Conservation (phyloP, 2,888 invertebrate species). For the Sphaerophoria rueppellii region DNA sequence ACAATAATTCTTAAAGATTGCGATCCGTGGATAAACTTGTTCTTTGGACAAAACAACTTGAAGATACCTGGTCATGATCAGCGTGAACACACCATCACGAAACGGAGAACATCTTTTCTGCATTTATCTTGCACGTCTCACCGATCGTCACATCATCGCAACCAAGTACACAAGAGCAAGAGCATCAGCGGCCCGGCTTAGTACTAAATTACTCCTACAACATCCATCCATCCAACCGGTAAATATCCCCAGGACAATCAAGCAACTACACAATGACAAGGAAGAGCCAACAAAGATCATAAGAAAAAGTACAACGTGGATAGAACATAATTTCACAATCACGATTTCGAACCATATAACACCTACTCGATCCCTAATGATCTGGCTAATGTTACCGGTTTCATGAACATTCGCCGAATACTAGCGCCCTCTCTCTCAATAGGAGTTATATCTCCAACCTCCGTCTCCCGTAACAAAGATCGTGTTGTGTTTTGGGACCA, state of each 20-base stretch:
- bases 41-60: conserved; percentile 45
- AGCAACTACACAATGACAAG: conserved; percentile 59
- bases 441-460: no score
- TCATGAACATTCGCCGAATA: conserved; percentile 59
- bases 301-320: conserved; percentile 1
- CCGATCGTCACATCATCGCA: conserved; percentile 7
- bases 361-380: conserved; percentile 71
- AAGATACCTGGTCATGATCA: conserved; percentile 54
- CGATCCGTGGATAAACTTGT: conserved; percentile 60
- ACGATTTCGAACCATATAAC: conserved; percentile 73
- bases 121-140: conserved; percentile 32
- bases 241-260: conserved; percentile 50
- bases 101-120: conserved; percentile 51
- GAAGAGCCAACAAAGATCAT: conserved; percentile 4
- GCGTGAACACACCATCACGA: conserved; percentile 36
- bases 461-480: background rate
- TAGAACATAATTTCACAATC: conserved; percentile 69
- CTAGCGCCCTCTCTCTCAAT: conserved; percentile 13
- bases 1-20: no score
- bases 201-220: background rate
- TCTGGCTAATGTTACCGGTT: conserved; percentile 67
- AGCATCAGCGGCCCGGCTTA: conserved; percentile 3
- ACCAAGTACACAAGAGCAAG: background rate
- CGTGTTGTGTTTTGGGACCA: conserved; percentile 33
- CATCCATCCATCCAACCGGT: conserved; percentile 37